These are phyloP conservation scores for Knipowitschia caucasica DNA, from an alignment of 2,797 vertebrate species.

Conservation along the genomic window DNA sequence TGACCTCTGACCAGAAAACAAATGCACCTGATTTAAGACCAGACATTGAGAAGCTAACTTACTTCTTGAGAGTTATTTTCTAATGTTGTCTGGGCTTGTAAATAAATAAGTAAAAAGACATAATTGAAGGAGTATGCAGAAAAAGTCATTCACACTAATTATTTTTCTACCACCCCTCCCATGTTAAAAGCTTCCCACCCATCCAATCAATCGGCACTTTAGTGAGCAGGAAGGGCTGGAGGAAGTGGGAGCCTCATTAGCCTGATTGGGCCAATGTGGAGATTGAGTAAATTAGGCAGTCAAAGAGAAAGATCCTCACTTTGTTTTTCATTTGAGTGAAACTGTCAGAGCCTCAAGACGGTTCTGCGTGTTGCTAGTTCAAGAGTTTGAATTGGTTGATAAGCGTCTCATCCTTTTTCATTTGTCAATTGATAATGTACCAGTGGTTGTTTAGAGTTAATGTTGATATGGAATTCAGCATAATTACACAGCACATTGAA, in stretches of 20 bases:
- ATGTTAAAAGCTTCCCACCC: constrained; percentile 79
- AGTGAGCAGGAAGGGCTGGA: constrained; percentile 69
- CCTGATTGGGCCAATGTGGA: constrained; percentile 70
- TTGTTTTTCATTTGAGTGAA: constrained; percentile 31
- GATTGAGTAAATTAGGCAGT: constrained; percentile 54
- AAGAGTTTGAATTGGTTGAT: too few relatives aligned
- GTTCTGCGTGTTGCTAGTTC: constrained; percentile 4
- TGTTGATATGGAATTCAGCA: too few relatives aligned
- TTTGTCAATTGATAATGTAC: too few relatives aligned
- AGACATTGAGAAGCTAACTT: constrained; percentile 70
- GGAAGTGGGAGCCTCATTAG: constrained; percentile 74
- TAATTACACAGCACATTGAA: too few relatives aligned
- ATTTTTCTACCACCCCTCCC: constrained; percentile 74
- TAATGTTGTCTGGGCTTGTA: constrained; percentile 71
- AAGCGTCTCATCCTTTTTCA: too few relatives aligned
- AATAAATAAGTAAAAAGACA: constrained; percentile 59
- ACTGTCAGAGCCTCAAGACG: constrained; percentile 10
- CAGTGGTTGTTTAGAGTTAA: too few relatives aligned
- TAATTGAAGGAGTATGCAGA: constrained; percentile 74
- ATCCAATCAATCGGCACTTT: constrained; percentile 80
- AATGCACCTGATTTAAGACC: constrained; percentile 61
- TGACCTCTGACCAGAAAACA: constrained; percentile 47
- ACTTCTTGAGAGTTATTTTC: constrained; percentile 66
- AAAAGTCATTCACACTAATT: constrained; percentile 77
- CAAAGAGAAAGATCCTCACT: constrained; percentile 65